These are phyloP conservation scores for Drosophila longiperda DNA, from an alignment of 2,888 invertebrate species.

Conservation along the genomic window DNA sequence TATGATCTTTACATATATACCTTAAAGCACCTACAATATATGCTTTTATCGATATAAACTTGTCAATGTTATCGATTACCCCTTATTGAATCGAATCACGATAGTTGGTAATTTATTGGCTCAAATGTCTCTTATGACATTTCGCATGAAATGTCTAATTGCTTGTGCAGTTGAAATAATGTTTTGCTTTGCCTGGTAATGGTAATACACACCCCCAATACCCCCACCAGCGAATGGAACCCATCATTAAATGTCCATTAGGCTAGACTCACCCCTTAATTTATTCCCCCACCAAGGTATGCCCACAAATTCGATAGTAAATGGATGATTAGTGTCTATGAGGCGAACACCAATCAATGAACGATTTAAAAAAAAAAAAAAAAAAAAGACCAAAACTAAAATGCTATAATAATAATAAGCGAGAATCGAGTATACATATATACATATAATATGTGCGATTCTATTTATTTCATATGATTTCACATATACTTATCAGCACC, in stretches of 20 bases:
- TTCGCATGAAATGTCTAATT: conserved; percentile 66
- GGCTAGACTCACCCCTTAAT: conserved; percentile 1
- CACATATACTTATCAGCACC: not conserved
- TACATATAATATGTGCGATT: not conserved
- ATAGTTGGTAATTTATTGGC: not conserved
- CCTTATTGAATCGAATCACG: not conserved
- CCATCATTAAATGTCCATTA: conserved; percentile 61
- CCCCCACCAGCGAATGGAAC: conserved; percentile 3
- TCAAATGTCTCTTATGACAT: conserved; percentile 51
- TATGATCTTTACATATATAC: no score
- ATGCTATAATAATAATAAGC: conserved; percentile 10
- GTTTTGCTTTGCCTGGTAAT: conserved; percentile 5
- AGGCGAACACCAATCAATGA: conserved; percentile 51
- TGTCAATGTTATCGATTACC: not conserved
- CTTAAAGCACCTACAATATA: not conserved
- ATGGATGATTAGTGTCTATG: conserved; percentile 25
- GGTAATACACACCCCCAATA: not conserved
- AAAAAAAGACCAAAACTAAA: conserved; percentile 2
- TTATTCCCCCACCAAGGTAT: not conserved
- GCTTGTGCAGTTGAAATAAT: conserved; percentile 49
- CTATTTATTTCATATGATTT: not conserved
- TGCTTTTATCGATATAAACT: not conserved
- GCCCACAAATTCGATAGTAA: conserved; percentile 25
- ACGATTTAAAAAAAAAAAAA: conserved; percentile 33
- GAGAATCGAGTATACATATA: not conserved